Percentiles rank a stretch among this genome's conserved stretches.
These are phyloP conservation scores for Calidris pugnax DNA, from an alignment of 2,113 vertebrate species.

Conservation along the genomic window DNA sequence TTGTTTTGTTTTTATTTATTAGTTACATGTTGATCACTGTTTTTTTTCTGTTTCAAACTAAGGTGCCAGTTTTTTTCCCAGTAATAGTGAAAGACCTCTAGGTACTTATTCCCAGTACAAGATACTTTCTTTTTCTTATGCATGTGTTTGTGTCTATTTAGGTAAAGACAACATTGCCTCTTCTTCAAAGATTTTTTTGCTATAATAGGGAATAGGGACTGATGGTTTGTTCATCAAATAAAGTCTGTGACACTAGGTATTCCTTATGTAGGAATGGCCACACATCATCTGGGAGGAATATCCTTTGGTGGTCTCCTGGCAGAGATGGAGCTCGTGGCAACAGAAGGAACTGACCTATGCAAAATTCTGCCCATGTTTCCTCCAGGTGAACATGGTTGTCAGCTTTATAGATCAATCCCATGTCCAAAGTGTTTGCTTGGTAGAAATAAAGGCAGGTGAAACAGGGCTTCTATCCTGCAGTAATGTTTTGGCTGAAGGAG, in stretches of 20 bases:
- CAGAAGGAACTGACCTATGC: neutral
- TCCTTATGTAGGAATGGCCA: neutral
- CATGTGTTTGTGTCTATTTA: neutral
- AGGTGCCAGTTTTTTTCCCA: neutral
- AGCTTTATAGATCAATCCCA: neutral
- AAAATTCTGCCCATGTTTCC: neutral
- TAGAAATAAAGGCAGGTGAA: neutral
- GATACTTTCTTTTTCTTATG: neutral
- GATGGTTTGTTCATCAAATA: neutral
- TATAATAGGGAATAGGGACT: neutral
- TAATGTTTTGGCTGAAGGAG: neutral
- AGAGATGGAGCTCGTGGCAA: neutral
- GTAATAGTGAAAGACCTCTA: neutral
- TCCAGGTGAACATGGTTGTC: neutral
- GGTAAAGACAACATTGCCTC: neutral
- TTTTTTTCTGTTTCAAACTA: neutral
- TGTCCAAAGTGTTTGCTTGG: neutral
- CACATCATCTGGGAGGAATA: neutral
- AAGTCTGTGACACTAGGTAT: neutral
- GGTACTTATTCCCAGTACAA: neutral
- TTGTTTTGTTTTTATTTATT: neutral
- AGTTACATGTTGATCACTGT: neutral
- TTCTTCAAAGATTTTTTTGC: neutral
- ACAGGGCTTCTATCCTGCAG: neutral
- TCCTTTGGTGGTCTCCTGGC: neutral